These are phyloP conservation scores for Sapayoa aenigma DNA, from an alignment of 2,113 vertebrate genomes.

Conservation along the genomic window DNA sequence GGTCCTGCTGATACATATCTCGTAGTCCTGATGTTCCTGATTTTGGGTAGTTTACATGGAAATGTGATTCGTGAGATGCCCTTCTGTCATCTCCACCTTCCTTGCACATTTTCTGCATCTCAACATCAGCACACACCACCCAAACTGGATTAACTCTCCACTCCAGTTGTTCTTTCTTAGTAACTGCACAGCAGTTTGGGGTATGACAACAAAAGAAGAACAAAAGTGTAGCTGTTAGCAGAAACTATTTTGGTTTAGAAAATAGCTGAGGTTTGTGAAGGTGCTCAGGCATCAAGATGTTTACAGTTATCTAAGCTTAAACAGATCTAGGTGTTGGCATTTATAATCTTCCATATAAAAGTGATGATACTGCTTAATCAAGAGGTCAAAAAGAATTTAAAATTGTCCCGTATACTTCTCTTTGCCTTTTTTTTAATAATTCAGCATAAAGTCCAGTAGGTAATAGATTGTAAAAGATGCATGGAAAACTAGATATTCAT, in stretches of 20 bases:
- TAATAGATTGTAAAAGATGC: background rate
- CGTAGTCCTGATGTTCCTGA: background rate
- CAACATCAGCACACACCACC: background rate
- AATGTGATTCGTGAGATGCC: background rate
- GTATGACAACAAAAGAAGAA: background rate
- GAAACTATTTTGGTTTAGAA: background rate
- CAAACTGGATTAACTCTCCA: background rate
- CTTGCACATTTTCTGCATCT: background rate
- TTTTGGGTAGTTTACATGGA: background rate
- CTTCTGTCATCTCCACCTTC: background rate
- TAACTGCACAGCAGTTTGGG: background rate
- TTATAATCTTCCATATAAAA: background rate
- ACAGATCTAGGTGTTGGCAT: background rate
- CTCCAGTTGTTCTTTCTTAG: background rate
- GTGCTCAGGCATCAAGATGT: background rate
- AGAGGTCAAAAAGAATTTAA: slow-evolving; percentile 14
- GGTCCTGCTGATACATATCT: background rate
- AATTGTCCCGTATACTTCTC: background rate
- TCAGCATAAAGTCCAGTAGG: background rate
- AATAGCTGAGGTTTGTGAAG: background rate
- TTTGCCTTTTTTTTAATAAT: slow-evolving; percentile 3
- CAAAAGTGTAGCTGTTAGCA: background rate
- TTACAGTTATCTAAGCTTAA: background rate
- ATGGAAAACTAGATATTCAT: background rate
- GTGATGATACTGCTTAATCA: background rate